Percentiles rank a stretch among this genome's conserved stretches.
phyloP scores from a whole-genome alignment of 2,113 vertebrate species.

The Geococcyx californianus region DNA sequence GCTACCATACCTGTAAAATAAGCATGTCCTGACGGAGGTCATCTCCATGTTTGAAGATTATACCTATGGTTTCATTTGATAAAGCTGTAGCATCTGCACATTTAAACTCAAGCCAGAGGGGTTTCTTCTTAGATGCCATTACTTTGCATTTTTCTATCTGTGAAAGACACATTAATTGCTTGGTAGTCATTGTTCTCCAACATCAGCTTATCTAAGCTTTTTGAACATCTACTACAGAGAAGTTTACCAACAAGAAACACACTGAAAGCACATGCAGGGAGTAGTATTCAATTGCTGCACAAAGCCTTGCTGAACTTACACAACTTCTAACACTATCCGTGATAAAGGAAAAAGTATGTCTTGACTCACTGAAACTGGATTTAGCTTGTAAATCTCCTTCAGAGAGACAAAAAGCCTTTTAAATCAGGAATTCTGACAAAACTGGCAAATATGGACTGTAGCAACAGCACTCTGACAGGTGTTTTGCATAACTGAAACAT shows the following conservation, averaged over 20 bases:
- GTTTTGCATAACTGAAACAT: not conserved
- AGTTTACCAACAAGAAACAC: not conserved
- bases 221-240: not conserved
- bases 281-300: not conserved
- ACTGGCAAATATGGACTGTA: not conserved
- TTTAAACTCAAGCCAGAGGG: constrained; percentile 96
- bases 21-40: constrained; percentile 98
- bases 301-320: not conserved
- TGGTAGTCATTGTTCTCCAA: not conserved
- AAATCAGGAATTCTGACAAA: not conserved
- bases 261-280: not conserved
- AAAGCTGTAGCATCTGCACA: constrained; percentile 90
- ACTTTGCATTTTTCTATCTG: constrained; percentile 99
- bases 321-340: not conserved
- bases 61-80: constrained; percentile 94
- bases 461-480: not conserved
- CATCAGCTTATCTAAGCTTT: not conserved
- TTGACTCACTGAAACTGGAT: not conserved
- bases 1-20: constrained; percentile 89
- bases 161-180: not conserved
- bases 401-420: not conserved
- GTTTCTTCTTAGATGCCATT: constrained; percentile 99
- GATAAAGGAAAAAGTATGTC: not conserved
- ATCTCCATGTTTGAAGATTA: constrained; percentile 98
- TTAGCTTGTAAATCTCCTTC: not conserved